Conservation (phyloP, 1,140 invertebrate genomes). For the Dreissena rostriformis region DNA sequence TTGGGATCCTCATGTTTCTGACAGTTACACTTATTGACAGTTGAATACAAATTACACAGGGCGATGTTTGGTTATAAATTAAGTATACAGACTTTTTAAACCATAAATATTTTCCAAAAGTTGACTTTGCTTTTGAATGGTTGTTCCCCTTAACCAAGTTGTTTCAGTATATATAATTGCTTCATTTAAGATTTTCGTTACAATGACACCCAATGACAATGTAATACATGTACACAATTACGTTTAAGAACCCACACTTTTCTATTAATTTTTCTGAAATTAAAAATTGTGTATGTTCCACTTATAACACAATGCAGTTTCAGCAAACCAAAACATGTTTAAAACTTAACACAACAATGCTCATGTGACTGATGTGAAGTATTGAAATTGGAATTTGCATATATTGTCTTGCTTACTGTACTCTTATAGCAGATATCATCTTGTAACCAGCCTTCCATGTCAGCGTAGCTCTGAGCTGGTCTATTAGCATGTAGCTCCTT, state of each 20-base stretch:
- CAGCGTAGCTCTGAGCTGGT: slow-evolving; percentile 30
- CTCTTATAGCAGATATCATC: slow-evolving; percentile 53
- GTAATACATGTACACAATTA: neutral
- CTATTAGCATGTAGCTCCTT: slow-evolving; percentile 39
- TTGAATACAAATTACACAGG: neutral
- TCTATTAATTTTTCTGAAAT: neutral
- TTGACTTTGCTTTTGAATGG: neutral
- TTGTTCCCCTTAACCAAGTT: too few relatives aligned
- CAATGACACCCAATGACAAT: too few relatives aligned
- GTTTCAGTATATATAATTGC: too few relatives aligned
- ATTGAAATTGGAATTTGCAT: neutral
- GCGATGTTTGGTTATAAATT: neutral
- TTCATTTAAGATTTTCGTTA: too few relatives aligned
- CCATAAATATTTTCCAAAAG: neutral
- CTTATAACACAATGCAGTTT: neutral
- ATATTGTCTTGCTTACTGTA: slow-evolving; percentile 22
- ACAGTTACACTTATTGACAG: too few relatives aligned
- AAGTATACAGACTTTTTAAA: neutral
- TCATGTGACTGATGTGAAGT: neutral
- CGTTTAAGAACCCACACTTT: neutral
- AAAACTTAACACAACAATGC: neutral
- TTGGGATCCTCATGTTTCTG: too few relatives aligned
- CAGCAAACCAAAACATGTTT: neutral
- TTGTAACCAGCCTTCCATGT: slow-evolving; percentile 50
- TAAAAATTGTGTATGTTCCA: neutral